phyloP scores from a whole-genome alignment of 1,140 invertebrate genomes.

The Drosophila auraria region DNA sequence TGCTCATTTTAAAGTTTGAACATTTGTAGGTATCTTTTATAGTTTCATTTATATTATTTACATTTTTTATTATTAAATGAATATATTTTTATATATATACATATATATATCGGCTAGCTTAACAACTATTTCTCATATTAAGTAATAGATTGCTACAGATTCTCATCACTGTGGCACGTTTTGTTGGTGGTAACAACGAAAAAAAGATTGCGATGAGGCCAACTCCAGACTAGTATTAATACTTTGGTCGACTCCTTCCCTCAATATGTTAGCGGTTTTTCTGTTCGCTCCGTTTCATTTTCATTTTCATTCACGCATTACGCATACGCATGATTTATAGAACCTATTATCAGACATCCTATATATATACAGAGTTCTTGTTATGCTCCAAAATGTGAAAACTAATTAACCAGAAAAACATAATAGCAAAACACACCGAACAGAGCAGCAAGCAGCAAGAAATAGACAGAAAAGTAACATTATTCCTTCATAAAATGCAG shows the following conservation, averaged over 20 bases:
- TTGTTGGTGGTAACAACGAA: constrained; percentile 25
- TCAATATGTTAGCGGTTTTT: no score
- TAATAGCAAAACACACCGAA: constrained; percentile 13
- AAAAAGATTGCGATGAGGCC: constrained; percentile 41
- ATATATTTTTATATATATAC: no score
- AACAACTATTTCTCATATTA: neutral
- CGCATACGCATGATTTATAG: no score
- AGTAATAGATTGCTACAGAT: neutral
- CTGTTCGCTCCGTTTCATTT: no score
- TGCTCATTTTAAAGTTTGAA: no score
- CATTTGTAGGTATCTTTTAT: no score
- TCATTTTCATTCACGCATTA: no score
- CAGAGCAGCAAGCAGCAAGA: neutral
- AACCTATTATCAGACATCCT: no score
- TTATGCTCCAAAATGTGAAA: constrained; percentile 28
- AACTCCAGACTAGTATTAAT: constrained; percentile 48
- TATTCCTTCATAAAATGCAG: constrained; percentile 17
- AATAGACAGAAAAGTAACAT: constrained; percentile 11
- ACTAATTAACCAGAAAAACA: constrained; percentile 47
- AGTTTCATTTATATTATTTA: no score
- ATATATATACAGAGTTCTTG: neutral
- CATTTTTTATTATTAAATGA: no score
- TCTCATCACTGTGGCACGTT: neutral
- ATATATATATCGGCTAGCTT: no score
- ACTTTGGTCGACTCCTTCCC: constrained; percentile 19